Evolutionary conservation across 2,797 vertebrate genomes (phyloP), one percentile per base, ranked within the genome.

Genomic region (Chromobotia macracanthus): DNA sequence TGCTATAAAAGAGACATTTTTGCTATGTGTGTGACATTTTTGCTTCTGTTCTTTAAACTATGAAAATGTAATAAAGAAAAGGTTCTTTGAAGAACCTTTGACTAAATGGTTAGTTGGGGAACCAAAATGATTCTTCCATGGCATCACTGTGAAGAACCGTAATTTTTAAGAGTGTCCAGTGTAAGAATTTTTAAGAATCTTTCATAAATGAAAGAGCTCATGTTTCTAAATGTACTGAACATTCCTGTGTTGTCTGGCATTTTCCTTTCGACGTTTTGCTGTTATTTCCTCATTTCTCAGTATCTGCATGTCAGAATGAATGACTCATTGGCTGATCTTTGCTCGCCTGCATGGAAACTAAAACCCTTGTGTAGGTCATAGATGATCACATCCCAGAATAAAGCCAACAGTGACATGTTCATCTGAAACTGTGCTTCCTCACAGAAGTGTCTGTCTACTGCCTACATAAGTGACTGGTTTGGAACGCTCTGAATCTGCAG

Each of bases 281-380:
- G 68, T 55, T 63, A 72, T 64, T 79, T 72, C 31, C 28, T 28
- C 7, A 15, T 64, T 28, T 46, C 58, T 28, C 31, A 46, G 58
- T 44, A 63, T 72, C 58, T 79, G 77, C 77, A 65, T 64, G 68
- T 79, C 77, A 79, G 41, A 72, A 60, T 25, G 48, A 71, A 64
- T 44, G 58, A 79, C 56, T 79, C 77, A 64, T 50, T 58, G 31
- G 56, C 67, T 41, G 76, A 78, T 77, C 66, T 70, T 12, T 28
- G 31, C 63, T 44, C 5, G 35, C 6, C 35, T 7, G 35, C 61
- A 38, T 68, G 58, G 23, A 79, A 64, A 71, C 56, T 53, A 44
- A 64, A 60, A 6, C 15, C 19, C 55, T 21, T 70, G 65, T 61
- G 25, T 69, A 69, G 44, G 61, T 77, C 35, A 48, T 7, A 51